Percentiles rank a stretch among this genome's conserved stretches.
Conservation (phyloP, 2,113 vertebrate genomes). For the Xenopus laevis region DNA sequence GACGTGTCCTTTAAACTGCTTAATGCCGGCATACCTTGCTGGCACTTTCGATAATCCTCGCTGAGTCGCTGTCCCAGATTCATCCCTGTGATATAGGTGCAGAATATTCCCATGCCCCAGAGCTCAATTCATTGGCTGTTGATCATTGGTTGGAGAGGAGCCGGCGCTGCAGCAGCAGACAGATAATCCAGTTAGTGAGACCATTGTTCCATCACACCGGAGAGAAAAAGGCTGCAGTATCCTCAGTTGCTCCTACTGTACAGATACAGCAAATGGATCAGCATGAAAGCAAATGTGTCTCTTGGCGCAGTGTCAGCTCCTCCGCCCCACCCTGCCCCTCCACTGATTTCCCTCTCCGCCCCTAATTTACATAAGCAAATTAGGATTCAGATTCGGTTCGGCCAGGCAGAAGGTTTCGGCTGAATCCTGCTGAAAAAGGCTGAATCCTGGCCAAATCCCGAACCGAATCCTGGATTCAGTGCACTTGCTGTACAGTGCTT, state of each 20-base stretch:
- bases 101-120: neutral
- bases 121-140: neutral
- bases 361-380: too few species aligned
- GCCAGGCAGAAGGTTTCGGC: too few species aligned
- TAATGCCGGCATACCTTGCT: too few species aligned
- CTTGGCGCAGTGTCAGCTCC: neutral
- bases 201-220: neutral
- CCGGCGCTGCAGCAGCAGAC: neutral
- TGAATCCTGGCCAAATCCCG: too few species aligned
- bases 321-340: neutral
- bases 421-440: too few species aligned
- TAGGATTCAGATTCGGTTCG: too few species aligned
- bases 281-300: neutral
- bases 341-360: too few species aligned
- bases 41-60: too few species aligned
- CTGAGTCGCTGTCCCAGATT: neutral
- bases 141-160: neutral
- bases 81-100: neutral
- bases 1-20: too few species aligned
- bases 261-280: neutral
- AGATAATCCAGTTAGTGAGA: neutral
- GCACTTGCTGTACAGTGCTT: too few species aligned
- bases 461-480: too few species aligned
- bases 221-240: neutral
- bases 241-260: conserved; percentile 20